These are phyloP conservation scores for Limonius californicus DNA, from an alignment of 1,140 invertebrate species.

Conservation along the genomic window DNA sequence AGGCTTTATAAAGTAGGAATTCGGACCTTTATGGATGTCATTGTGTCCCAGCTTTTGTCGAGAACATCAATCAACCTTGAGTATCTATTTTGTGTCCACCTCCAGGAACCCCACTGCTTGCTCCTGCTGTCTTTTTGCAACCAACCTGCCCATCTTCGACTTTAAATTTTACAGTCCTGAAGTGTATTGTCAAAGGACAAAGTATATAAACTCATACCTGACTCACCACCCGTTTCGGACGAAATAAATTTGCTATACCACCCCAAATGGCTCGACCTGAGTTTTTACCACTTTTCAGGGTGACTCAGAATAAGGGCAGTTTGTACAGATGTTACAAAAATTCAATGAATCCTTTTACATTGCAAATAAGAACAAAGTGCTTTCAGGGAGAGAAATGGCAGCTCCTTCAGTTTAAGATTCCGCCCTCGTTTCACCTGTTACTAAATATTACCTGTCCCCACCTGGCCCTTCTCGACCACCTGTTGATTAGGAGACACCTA, in stretches of 20 bases:
- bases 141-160: slow-evolving; percentile 4
- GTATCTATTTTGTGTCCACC: slow-evolving; percentile 8
- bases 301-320: neutral
- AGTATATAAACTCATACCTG: slow-evolving; percentile 2
- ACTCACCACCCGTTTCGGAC: no score
- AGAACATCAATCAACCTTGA: slow-evolving; percentile 15
- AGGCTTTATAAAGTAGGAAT: slow-evolving; percentile 16
- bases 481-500: slow-evolving; percentile 4
- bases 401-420: no score
- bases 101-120: slow-evolving; percentile 12
- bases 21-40: slow-evolving; percentile 20
- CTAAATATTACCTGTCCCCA: slow-evolving; percentile 12
- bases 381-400: neutral
- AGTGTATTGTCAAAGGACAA: slow-evolving; percentile 15
- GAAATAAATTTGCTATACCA: slow-evolving; percentile 11
- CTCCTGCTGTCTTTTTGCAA: slow-evolving; percentile 6
- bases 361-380: neutral
- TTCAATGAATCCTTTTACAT: neutral
- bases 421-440: no score
- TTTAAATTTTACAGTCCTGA: slow-evolving; percentile 14
- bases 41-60: slow-evolving; percentile 20
- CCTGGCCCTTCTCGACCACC: slow-evolving; percentile 11
- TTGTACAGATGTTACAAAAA: neutral
- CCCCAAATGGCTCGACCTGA: neutral
- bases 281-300: neutral